Conservation (phyloP, 2,113 vertebrate species). For the Rafetus swinhoei region DNA sequence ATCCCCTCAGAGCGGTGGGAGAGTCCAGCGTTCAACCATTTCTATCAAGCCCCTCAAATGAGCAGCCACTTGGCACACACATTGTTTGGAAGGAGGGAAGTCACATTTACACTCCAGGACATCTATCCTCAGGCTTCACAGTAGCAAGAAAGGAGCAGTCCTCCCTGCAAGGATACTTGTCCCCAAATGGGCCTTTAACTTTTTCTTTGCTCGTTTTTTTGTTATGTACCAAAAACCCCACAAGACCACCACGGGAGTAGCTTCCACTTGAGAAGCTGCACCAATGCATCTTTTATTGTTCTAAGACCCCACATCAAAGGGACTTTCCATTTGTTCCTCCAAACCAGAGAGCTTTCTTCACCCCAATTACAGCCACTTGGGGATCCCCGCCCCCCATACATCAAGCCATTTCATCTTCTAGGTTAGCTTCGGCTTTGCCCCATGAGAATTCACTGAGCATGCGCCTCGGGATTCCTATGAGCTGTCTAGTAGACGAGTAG, state of each 20-base stretch:
- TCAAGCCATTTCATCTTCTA: constrained; percentile 11
- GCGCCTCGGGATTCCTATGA: constrained; percentile 4
- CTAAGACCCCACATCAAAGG: constrained; percentile 46
- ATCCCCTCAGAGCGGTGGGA: neutral
- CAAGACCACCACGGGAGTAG: neutral
- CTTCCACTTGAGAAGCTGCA: constrained; percentile 44
- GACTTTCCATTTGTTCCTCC: neutral
- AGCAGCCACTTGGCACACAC: no score
- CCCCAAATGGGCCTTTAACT: neutral
- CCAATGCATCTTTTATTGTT: neutral
- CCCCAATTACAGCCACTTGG: constrained; percentile 36
- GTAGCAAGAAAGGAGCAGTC: no score
- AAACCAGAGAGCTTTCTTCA: constrained; percentile 53
- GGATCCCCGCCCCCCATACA: constrained; percentile 15
- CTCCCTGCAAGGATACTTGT: no score
- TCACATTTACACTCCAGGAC: no score
- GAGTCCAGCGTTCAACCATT: neutral
- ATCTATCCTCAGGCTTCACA: no score
- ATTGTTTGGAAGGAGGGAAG: no score
- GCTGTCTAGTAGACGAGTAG: neutral
- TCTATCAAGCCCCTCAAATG: no score
- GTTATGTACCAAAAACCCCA: no score
- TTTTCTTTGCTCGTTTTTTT: no score
- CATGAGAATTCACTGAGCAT: neutral
- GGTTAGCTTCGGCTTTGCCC: neutral